phyloP scores from a whole-genome alignment of 2,888 invertebrate species.

The Sympetrum striolatum region DNA sequence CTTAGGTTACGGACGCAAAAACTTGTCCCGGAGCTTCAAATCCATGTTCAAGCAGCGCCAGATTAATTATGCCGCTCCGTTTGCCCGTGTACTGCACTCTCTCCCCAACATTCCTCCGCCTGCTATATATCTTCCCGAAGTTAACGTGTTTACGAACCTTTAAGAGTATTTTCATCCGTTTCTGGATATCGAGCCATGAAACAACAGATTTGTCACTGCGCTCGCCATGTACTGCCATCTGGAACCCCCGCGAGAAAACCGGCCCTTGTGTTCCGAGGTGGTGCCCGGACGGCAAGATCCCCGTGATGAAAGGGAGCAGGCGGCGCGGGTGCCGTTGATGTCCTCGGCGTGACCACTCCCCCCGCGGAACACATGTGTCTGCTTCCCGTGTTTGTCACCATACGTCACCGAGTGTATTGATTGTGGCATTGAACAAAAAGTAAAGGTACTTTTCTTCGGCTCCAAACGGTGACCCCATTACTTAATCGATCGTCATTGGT shows the following conservation, averaged over 20 bases:
- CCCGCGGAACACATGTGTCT: not conserved
- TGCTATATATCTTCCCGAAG: not conserved
- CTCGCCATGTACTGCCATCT: slow-evolving; percentile 20
- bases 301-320: not conserved
- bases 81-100: not conserved
- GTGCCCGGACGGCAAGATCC: not conserved
- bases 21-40: not conserved
- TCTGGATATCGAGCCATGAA: not conserved
- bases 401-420: not conserved
- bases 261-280: not conserved
- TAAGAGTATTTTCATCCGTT: not conserved
- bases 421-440: not conserved
- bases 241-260: not conserved
- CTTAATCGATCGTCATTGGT: not conserved
- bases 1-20: not conserved
- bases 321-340: not conserved
- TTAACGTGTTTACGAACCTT: not conserved
- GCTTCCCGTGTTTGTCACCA: not conserved
- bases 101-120: not conserved
- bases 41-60: not conserved
- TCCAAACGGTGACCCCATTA: not conserved
- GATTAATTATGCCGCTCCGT: not conserved
- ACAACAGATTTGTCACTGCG: slow-evolving; percentile 14
- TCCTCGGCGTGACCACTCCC: not conserved
- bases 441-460: not conserved